A percentile compares a stretch with the other conserved stretches of the same genome.
Evolutionary conservation across 1,140 invertebrate genomes (phyloP).

Genomic region (Rhysida immarginata): DNA sequence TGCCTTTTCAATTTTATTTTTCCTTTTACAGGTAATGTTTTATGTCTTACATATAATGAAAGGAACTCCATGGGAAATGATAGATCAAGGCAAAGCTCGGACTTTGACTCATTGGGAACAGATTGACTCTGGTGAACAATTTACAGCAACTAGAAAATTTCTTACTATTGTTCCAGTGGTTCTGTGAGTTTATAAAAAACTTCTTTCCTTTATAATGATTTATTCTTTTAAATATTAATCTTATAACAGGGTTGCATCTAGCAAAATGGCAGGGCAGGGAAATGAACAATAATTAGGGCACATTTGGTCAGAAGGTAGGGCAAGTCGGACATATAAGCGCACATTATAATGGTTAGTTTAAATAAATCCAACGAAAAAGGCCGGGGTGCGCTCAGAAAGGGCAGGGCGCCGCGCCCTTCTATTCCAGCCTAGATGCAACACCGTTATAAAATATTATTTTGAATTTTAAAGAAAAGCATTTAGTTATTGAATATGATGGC

Average conservation of each 20-base stretch:
- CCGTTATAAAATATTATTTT: not conserved
- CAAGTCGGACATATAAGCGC: too few relatives aligned
- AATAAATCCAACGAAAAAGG: too few relatives aligned
- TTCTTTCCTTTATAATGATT: conserved; percentile 6
- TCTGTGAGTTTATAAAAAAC: conserved; percentile 34
- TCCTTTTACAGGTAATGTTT: conserved; percentile 39
- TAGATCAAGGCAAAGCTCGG: conserved; percentile 44
- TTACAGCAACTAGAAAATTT: conserved; percentile 51
- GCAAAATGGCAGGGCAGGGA: too few relatives aligned
- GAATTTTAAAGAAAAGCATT: too few relatives aligned
- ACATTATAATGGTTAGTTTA: too few relatives aligned
- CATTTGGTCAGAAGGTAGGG: too few relatives aligned
- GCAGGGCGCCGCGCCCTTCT: too few relatives aligned
- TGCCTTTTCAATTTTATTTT: conserved; percentile 7
- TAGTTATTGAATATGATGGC: too few relatives aligned
- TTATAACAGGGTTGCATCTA: not conserved
- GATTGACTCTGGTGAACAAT: conserved; percentile 53
- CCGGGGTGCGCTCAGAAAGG: too few relatives aligned
- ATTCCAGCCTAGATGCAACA: too few relatives aligned
- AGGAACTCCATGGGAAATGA: conserved; percentile 51
- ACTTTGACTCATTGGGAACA: conserved; percentile 55
- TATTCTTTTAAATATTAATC: too few relatives aligned
- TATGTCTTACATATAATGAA: conserved; percentile 49
- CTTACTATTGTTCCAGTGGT: conserved; percentile 45
- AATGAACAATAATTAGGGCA: too few relatives aligned